A percentile compares a stretch with the other conserved stretches of the same genome.
Conservation (phyloP, 37 sponge, comb jelly and placozoan genomes). For the Beroe ovata region DNA sequence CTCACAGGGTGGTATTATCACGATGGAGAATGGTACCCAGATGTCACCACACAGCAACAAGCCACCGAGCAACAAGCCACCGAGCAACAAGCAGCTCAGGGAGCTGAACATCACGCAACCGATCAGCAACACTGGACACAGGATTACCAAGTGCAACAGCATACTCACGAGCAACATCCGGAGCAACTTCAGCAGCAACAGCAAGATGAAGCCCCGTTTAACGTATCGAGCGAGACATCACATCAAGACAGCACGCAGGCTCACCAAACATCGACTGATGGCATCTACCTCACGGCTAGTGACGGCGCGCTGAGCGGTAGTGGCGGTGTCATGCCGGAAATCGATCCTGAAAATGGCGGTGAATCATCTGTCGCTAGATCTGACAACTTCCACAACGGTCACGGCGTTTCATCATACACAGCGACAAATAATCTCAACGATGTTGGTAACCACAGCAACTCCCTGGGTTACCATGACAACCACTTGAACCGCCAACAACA, state of each 20-base stretch:
- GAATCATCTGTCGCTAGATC: background rate
- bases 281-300: background rate
- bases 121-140: no score
- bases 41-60: background rate
- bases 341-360: background rate
- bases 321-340: background rate
- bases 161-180: no score
- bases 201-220: no score
- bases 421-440: background rate
- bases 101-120: background rate
- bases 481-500: no score
- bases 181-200: no score
- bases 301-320: background rate
- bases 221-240: background rate
- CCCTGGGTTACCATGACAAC: background rate
- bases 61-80: background rate
- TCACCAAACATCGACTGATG: background rate
- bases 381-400: background rate
- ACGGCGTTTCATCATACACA: no score
- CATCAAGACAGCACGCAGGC: background rate
- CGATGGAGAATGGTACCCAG: constrained; percentile 50
- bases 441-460: background rate
- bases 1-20: constrained; percentile 2
- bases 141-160: no score
- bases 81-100: background rate